Conservation (phyloP, 1,140 invertebrate species). For the Tigriopus japonicus region DNA sequence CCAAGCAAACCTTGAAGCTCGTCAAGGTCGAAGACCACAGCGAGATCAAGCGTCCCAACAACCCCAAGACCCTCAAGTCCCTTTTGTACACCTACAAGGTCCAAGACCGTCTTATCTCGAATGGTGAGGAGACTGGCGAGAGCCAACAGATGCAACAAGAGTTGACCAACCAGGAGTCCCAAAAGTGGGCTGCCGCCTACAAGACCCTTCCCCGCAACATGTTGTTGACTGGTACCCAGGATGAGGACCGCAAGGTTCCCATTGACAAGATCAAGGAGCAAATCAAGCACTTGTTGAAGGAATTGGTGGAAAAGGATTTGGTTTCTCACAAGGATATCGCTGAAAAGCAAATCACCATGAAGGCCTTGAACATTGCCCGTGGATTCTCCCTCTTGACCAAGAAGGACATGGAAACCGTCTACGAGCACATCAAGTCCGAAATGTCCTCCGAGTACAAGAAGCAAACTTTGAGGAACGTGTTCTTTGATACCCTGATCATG, state of each 20-base stretch:
- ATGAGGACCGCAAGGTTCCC: neutral
- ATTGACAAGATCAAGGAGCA: neutral
- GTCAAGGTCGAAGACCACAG: neutral
- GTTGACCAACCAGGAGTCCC: neutral
- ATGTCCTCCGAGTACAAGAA: neutral
- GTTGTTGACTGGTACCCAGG: neutral
- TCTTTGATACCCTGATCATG: constrained; percentile 5
- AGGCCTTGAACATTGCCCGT: neutral
- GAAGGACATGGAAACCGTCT: constrained; percentile 1
- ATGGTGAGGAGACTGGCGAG: neutral
- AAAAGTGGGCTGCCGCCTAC: neutral
- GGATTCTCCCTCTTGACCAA: constrained; percentile 1
- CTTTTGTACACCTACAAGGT: constrained; percentile 7
- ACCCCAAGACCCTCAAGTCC: neutral
- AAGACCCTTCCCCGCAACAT: neutral
- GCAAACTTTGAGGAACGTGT: neutral
- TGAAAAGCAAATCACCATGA: constrained; percentile 4
- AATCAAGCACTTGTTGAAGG: neutral
- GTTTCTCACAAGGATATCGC: neutral
- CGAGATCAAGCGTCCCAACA: neutral
- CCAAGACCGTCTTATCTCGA: neutral
- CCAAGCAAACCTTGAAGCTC: constrained; percentile 3
- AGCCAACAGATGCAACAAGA: neutral
- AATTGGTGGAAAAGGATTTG: neutral
- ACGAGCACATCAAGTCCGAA: neutral